A percentile compares a stretch with the other conserved stretches of the same genome.
Evolutionary conservation across 2,113 vertebrate genomes (phyloP).

Genomic region (Syrmaticus mikado): DNA sequence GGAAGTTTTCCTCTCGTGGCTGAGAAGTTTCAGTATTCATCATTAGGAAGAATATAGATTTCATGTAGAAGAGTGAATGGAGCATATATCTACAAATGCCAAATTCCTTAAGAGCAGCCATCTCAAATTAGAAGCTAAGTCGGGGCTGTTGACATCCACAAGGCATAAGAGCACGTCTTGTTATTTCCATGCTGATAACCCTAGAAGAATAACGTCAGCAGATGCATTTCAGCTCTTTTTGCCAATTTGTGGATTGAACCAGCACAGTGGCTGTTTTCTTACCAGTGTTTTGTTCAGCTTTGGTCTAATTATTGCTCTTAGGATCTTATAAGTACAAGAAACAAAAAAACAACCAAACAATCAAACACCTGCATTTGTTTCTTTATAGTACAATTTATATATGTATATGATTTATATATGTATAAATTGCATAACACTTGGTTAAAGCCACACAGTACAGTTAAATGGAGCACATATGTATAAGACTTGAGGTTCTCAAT

Average conservation of each 20-base stretch:
- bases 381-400: neutral
- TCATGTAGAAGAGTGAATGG: no score
- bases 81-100: neutral
- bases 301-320: neutral
- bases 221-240: neutral
- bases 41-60: neutral
- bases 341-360: neutral
- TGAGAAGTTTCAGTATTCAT: neutral
- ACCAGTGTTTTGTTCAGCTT: neutral
- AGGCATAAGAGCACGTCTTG: neutral
- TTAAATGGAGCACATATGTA: fast-evolving
- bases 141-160: no score
- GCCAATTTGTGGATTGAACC: neutral
- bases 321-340: neutral
- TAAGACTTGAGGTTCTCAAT: neutral
- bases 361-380: neutral
- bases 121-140: neutral
- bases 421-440: neutral
- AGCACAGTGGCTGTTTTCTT: no score
- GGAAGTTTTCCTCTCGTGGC: neutral
- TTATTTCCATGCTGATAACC: neutral
- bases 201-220: neutral
- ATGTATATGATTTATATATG: no score
- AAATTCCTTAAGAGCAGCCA: neutral
- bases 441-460: neutral